Percentiles rank a stretch among this genome's conserved stretches.
Evolutionary conservation across 2,113 vertebrate species (phyloP).

Genomic region (Deroptyus accipitrinus): DNA sequence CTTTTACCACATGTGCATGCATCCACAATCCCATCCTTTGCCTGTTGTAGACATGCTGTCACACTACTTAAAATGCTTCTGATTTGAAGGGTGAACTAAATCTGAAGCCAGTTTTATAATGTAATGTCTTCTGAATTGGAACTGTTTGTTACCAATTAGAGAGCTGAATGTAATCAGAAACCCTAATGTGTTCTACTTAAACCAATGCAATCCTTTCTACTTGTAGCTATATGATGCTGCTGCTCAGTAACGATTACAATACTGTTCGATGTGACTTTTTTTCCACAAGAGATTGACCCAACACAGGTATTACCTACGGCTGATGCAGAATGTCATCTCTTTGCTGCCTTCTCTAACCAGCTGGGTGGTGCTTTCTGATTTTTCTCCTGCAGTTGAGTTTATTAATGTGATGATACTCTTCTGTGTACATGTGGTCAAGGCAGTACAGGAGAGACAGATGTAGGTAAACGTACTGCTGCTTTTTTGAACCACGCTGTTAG

Average conservation of each 20-base stretch:
- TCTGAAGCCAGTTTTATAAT: neutral
- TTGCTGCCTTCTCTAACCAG: neutral
- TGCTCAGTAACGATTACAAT: neutral
- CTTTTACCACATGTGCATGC: fast-evolving
- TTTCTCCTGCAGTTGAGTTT: neutral
- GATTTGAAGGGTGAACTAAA: neutral
- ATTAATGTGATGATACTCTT: neutral
- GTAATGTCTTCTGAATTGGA: neutral
- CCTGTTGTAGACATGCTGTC: neutral
- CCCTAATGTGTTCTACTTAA: neutral
- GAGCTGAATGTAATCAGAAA: neutral
- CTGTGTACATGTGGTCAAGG: fast-evolving
- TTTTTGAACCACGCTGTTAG: neutral
- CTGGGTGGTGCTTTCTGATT: neutral
- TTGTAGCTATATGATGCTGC: neutral
- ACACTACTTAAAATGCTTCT: fast-evolving
- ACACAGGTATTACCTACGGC: neutral
- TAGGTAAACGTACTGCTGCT: neutral
- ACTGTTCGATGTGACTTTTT: neutral
- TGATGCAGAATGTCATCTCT: neutral
- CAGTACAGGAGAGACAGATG: neutral
- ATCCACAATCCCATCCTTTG: neutral
- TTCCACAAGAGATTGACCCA: neutral
- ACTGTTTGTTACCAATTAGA: neutral
- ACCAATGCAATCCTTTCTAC: neutral